Base-by-base conservation (phyloP, 2,797 vertebrate genomes). In the Pantherophis alleghaniensis region DNA sequence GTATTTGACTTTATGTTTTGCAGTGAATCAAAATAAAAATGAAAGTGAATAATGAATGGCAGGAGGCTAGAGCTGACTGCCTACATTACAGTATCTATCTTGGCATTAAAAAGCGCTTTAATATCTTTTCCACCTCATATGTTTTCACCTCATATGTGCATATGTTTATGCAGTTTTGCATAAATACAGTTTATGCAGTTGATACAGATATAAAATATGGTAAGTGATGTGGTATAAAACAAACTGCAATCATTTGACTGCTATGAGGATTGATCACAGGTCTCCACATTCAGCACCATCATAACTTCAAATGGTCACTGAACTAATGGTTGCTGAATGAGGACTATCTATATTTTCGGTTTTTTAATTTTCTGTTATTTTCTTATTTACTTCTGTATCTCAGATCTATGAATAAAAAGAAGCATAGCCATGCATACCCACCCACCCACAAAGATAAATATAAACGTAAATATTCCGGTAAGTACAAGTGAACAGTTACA, bases 1-100 rank as follows among this genome's bases (percentile, higher is more conserved):
- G 24, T 90, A 11, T 69, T 26, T 61, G 93, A 7, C 32, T 57
- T 9, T 94, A 86, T 37, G 51, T 37, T 95, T 96, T 88, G 4
- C 59, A 69, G 47, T 91, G 79, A 61, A 95, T 1, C 13, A 0
- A 56, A 42, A 86, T 86, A 88, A 91, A 88, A 89, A 1, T 18
- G 26, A 87, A 86, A 37, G 51, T 93, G 22, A 90, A 18, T 88
- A 24, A 91, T 92, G 91, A 89, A 47, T 89, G 60, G 26, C 56
- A 20, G 0, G 24, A 93, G 26, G 51, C 86, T 1, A 53, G 32
- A 53, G 26, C 63, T 32, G 55, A 37, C 24, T 55, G 57, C n/a
- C 47, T 74, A 37, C 32, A 18, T 22, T 74, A 37, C 32, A 18
- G 32, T 66, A 55, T 92, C 83, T 89, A 26, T 86, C 53, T 79